These are phyloP conservation scores for Amphimedon queenslandica DNA, from an alignment of 37 sponge, comb jelly and placozoan species.

Conservation along the genomic window DNA sequence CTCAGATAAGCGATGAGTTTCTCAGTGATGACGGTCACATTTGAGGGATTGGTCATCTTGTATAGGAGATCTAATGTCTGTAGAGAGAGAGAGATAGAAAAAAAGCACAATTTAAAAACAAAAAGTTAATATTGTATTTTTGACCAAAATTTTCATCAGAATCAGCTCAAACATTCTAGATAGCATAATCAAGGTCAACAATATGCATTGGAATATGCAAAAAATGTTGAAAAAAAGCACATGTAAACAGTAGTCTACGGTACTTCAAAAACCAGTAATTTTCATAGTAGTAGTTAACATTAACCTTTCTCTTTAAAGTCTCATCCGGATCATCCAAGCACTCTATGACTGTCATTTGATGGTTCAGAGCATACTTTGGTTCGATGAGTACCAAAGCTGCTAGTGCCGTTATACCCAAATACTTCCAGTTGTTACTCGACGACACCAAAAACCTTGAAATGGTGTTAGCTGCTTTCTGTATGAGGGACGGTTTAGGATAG, in stretches of 20 bases:
- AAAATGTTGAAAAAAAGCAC: too few relatives aligned
- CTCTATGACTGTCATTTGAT: slow-evolving; percentile 86
- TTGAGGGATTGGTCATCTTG: slow-evolving; percentile 87
- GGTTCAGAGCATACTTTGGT: slow-evolving; percentile 71
- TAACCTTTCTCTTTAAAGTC: slow-evolving; percentile 86
- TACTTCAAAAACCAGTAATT: too few relatives aligned
- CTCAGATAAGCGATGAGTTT: slow-evolving; percentile 69
- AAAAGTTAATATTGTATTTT: too few relatives aligned
- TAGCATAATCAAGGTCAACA: too few relatives aligned
- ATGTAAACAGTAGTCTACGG: too few relatives aligned
- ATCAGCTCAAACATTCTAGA: too few relatives aligned
- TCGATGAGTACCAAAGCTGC: slow-evolving; percentile 70
- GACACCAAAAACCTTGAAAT: slow-evolving; percentile 64
- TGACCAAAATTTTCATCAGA: too few relatives aligned
- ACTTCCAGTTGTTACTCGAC: slow-evolving; percentile 74
- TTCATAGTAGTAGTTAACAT: background rate
- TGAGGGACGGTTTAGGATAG: slow-evolving; percentile 64
- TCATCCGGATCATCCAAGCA: slow-evolving; percentile 95
- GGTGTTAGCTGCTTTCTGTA: slow-evolving; percentile 57
- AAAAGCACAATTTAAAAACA: too few relatives aligned
- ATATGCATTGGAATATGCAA: too few relatives aligned
- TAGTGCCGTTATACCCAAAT: slow-evolving; percentile 76
- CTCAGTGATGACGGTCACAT: slow-evolving; percentile 78
- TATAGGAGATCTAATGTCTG: slow-evolving; percentile 87
- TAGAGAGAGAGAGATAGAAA: background rate